Percentiles rank a stretch among this genome's conserved stretches.
Evolutionary conservation across 2,888 invertebrate genomes (phyloP).

Genomic region (Laothoe populi): DNA sequence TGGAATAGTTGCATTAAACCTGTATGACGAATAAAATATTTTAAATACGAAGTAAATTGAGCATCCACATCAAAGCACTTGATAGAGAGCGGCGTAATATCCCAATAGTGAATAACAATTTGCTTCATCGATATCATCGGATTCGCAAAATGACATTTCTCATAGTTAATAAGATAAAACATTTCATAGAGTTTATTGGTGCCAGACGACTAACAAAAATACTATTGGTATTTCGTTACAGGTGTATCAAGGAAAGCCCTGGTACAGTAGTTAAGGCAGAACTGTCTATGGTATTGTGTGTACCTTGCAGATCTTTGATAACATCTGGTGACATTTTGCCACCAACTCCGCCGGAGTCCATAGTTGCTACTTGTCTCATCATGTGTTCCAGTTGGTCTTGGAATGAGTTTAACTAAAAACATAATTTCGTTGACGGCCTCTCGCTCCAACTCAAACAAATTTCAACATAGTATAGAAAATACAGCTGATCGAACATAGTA

Average conservation of each 20-base stretch:
- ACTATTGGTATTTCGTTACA: too few relatives aligned
- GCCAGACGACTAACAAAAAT: too few relatives aligned
- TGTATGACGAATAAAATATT: constrained; percentile 38
- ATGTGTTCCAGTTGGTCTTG: constrained; percentile 79
- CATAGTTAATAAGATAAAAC: too few relatives aligned
- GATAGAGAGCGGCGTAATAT: too few relatives aligned
- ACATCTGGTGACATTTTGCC: constrained; percentile 63
- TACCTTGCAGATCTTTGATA: constrained; percentile 71
- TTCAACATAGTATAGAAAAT: too few relatives aligned
- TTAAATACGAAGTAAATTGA: too few relatives aligned
- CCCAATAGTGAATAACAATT: too few relatives aligned
- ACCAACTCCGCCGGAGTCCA: constrained; percentile 44
- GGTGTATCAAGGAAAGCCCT: too few relatives aligned
- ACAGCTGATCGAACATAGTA: too few relatives aligned
- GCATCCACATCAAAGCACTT: too few relatives aligned
- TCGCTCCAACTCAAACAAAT: too few relatives aligned
- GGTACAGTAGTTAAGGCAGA: constrained; percentile 2
- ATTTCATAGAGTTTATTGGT: too few relatives aligned
- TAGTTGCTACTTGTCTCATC: constrained; percentile 58
- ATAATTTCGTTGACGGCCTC: neutral
- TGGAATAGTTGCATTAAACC: constrained; percentile 70
- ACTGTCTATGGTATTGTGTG: neutral
- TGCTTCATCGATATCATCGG: neutral
- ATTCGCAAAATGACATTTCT: neutral
- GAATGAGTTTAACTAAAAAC: constrained; percentile 71